Percentiles rank a stretch among this genome's conserved stretches.
phyloP scores from a whole-genome alignment of 2,797 vertebrate genomes.

The Sebastes alutus region DNA sequence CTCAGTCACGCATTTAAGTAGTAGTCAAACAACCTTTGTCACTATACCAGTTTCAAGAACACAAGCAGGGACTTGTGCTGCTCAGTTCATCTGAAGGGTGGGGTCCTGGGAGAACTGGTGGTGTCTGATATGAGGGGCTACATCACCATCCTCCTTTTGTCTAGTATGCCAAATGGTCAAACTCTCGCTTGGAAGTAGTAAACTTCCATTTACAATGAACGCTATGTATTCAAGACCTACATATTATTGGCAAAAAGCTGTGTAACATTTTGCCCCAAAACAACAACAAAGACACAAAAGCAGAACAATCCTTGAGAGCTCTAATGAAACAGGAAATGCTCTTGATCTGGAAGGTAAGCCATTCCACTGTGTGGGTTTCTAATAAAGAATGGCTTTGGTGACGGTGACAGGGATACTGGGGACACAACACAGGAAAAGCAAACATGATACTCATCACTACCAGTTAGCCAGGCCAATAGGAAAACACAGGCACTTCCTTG shows the following conservation, averaged over 20 bases:
- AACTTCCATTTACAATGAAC: background rate
- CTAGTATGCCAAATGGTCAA: background rate
- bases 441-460: conserved; percentile 52
- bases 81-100: conserved; percentile 39
- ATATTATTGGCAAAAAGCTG: background rate
- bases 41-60: conserved; percentile 21
- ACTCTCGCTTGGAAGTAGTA: background rate
- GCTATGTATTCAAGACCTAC: background rate
- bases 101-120: conserved; percentile 31
- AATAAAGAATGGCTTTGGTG: conserved; percentile 2
- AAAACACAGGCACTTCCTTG: conserved; percentile 61
- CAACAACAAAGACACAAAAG: background rate
- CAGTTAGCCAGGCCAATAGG: conserved; percentile 19
- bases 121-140: conserved; percentile 47
- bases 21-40: conserved; percentile 9
- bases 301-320: background rate
- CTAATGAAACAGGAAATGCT: conserved; percentile 16
- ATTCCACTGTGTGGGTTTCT: conserved; percentile 1
- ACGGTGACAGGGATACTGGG: conserved; percentile 33
- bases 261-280: background rate
- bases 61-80: conserved; percentile 40
- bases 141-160: background rate
- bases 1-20: background rate
- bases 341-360: conserved; percentile 6
- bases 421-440: conserved; percentile 56